These are phyloP conservation scores for Acropternis orthonyx DNA, from an alignment of 2,797 vertebrate genomes.

Conservation along the genomic window DNA sequence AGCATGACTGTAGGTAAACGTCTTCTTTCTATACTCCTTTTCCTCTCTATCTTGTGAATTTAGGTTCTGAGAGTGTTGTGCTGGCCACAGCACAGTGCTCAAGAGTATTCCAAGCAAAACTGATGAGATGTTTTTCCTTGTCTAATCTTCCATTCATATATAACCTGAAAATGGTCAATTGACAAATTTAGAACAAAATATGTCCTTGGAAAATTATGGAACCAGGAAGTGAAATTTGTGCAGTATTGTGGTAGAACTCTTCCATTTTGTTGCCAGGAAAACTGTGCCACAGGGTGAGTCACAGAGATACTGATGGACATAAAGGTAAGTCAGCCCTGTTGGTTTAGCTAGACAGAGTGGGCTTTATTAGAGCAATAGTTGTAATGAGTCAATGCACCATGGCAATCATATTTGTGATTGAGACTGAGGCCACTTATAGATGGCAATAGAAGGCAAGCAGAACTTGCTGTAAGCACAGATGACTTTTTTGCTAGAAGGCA, in stretches of 20 bases:
- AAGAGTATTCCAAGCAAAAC: not conserved
- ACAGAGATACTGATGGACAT: fast-evolving
- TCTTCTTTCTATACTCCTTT: not conserved
- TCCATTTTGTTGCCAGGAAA: not conserved
- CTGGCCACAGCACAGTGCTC: not conserved
- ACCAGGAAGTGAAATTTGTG: not conserved
- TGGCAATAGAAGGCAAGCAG: not conserved
- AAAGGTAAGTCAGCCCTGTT: not conserved
- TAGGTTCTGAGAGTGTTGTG: not conserved
- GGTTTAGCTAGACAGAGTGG: not conserved
- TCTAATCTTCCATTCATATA: not conserved
- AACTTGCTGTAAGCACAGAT: not conserved
- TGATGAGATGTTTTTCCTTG: not conserved
- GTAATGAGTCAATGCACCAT: not conserved
- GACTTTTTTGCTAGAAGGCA: not conserved
- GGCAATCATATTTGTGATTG: not conserved
- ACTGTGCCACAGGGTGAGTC: not conserved
- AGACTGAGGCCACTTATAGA: not conserved
- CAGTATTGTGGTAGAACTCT: not conserved
- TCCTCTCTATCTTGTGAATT: not conserved
- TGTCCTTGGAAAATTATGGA: not conserved
- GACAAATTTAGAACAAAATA: not conserved
- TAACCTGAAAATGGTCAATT: not conserved
- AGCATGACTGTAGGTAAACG: not conserved
- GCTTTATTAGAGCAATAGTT: not conserved